Base-by-base conservation (phyloP, 2,888 invertebrate genomes). In the Clitarchus hookeri region DNA sequence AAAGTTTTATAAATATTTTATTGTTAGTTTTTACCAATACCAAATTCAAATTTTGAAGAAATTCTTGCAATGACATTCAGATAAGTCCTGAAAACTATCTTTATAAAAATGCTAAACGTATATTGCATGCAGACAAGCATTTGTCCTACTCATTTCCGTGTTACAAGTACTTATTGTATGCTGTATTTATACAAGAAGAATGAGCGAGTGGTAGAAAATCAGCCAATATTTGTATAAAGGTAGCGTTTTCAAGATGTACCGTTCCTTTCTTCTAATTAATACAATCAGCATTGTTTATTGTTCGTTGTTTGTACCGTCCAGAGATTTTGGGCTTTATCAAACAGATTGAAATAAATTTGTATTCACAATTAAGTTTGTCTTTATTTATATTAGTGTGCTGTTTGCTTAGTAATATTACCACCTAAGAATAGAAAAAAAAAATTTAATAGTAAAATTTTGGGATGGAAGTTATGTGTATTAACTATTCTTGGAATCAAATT, bases 231-330 rank as follows among this genome's bases (percentile, higher is more conserved):
- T 65, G 65, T 65, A 65, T 16, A 65, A 65, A 65, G 11, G 65
- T 65, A 65, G 65, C 16, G 65, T 65, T 65, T 65, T 9, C 65
- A n/a, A 65, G 65, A 65, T 65, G 19, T 65, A 65, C n/a, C 65
- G 65, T 65, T 65, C 65, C 65, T 65, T 65, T 65, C 19, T 65
- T 65, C 65, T 65, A 11, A 65, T 65, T 6, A 65, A 65, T 65
- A 65, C 65, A 65, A 65, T 65, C 65, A 65, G 65, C 65, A 65
- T 65, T 65, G 65, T 65, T n/a, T 65, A n/a, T 65, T 65, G 65
- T 65, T 65, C 65, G 65, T 65, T 65, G 65, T 65, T 65, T 65
- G 65, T 65, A 65, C 65, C 65, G 65, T 65, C 65, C 65, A 65
- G 65, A 65, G 65, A 65, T 65, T 65, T 65, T 65, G 65, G 65